Conservation (phyloP, 2,113 vertebrate species). For the Ochotona princeps region DNA sequence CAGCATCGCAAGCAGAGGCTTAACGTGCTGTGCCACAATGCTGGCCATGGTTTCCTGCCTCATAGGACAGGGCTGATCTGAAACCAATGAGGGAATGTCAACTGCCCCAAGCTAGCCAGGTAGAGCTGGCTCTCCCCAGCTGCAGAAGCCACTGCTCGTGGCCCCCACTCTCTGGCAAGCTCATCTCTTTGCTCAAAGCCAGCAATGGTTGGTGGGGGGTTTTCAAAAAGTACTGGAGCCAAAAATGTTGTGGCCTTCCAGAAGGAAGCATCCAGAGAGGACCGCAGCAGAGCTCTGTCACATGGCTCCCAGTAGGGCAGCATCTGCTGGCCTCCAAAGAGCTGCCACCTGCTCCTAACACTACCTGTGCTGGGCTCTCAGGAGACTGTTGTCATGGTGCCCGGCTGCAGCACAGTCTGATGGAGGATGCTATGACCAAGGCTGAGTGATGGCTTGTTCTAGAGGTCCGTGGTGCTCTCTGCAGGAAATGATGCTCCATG, state of each 20-base stretch:
- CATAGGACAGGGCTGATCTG: neutral
- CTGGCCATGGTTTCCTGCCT: neutral
- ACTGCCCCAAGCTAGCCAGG: too few relatives aligned
- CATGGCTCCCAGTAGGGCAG: neutral
- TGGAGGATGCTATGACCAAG: neutral
- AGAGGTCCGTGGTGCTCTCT: neutral
- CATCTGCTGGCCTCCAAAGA: fast-evolving
- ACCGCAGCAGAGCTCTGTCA: fast-evolving
- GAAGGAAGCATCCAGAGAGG: neutral
- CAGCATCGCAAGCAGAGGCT: too few relatives aligned
- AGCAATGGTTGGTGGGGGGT: neutral
- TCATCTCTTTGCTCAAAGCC: neutral
- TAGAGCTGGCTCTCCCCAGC: fast-evolving
- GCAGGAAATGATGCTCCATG: fast-evolving
- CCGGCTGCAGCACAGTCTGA: neutral
- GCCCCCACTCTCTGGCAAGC: neutral
- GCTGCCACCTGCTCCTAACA: too few relatives aligned
- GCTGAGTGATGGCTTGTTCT: neutral
- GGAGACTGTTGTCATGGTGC: neutral
- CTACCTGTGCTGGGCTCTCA: neutral
- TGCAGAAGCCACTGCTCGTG: fast-evolving
- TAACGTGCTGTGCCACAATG: too few relatives aligned
- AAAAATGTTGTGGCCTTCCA: fast-evolving
- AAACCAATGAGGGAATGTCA: too few relatives aligned
- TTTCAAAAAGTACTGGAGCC: neutral